Evolutionary conservation across 2,888 invertebrate species (phyloP).

Genomic region (Willowsia nigromaculata): DNA sequence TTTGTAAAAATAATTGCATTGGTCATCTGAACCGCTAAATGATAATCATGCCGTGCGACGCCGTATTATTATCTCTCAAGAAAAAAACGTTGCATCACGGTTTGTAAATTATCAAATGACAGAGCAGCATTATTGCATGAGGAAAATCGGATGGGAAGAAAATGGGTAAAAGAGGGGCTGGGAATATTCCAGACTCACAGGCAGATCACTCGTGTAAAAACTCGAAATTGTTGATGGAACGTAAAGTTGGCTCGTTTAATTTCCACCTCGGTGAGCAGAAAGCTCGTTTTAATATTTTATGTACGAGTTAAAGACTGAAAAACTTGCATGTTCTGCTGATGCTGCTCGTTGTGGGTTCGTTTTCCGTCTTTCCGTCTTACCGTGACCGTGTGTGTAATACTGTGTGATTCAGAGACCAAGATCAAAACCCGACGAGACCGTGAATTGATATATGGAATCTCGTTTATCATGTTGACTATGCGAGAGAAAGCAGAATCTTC

Average conservation of each 20-base stretch:
- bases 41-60: conserved; percentile 26
- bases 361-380: neutral
- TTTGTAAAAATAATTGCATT: too few species aligned
- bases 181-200: neutral
- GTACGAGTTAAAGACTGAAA: conserved; percentile 48
- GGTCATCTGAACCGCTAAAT: conserved; percentile 3
- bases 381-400: neutral
- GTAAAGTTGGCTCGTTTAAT: conserved; percentile 65
- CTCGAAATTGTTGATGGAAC: conserved; percentile 63
- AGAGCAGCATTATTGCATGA: conserved; percentile 1
- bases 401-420: conserved; percentile 1
- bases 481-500: too few species aligned
- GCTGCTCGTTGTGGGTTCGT: conserved; percentile 18
- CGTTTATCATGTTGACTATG: neutral
- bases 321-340: conserved; percentile 18
- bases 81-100: conserved; percentile 29
- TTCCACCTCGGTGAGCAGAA: conserved; percentile 64
- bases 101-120: conserved; percentile 54
- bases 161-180: neutral
- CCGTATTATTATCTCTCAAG: conserved; percentile 1
- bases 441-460: conserved; percentile 23
- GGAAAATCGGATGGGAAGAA: conserved; percentile 23
- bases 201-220: conserved; percentile 54
- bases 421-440: neutral
- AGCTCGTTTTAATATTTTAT: conserved; percentile 67